These are phyloP conservation scores for Ridgeia piscesae DNA, from an alignment of 1,140 invertebrate genomes.

Conservation along the genomic window DNA sequence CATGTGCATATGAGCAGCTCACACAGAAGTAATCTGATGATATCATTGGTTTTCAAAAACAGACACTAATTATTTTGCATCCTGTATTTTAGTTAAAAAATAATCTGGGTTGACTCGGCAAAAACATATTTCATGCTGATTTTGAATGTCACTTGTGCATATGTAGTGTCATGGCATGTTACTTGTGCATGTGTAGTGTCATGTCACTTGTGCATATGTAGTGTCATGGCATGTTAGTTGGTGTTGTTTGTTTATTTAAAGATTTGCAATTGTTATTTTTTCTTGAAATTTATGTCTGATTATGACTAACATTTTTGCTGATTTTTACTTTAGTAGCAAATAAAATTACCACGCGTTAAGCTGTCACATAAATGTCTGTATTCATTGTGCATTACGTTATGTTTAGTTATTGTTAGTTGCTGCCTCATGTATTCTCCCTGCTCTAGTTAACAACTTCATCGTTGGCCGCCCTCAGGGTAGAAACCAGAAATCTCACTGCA, in stretches of 20 bases:
- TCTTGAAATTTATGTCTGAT: not conserved
- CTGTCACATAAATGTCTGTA: not conserved
- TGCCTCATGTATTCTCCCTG: not conserved
- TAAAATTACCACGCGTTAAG: not conserved
- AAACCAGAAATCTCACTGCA: too few relatives aligned
- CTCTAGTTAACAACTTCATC: not conserved
- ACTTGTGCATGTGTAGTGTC: not conserved
- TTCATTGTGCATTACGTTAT: not conserved
- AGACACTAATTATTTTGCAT: too few relatives aligned
- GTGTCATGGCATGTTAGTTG: not conserved
- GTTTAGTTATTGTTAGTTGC: not conserved
- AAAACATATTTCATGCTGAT: not conserved
- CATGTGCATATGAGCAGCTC: too few relatives aligned
- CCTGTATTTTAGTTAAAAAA: too few relatives aligned
- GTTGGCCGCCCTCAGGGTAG: too few relatives aligned
- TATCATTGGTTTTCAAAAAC: not conserved
- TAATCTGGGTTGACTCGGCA: not conserved
- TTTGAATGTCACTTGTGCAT: not conserved
- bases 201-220: not conserved
- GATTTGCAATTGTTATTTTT: not conserved
- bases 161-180: not conserved
- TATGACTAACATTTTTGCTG: not conserved
- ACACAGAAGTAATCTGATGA: not conserved
- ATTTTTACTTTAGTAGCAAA: not conserved
- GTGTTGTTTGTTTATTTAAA: not conserved